A percentile compares a stretch with the other conserved stretches of the same genome.
Evolutionary conservation across 1,140 invertebrate genomes (phyloP).

Genomic region (Telenomus remus): DNA sequence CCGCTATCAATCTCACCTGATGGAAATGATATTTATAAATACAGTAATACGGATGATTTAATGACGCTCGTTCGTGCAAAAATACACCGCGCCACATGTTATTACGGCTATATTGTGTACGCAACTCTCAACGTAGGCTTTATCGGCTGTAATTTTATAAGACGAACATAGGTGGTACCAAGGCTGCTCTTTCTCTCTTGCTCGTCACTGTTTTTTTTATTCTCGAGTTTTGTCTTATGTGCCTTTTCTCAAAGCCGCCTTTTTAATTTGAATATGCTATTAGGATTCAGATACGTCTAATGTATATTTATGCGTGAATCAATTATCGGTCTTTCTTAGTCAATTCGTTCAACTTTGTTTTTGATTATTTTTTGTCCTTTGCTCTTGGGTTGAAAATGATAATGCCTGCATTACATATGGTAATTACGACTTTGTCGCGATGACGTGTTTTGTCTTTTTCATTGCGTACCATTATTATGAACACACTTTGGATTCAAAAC

Average conservation of each 20-base stretch:
- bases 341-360: constrained; percentile 18
- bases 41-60: constrained; percentile 58
- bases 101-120: constrained; percentile 55
- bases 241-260: constrained; percentile 20
- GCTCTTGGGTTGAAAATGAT: background rate
- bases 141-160: constrained; percentile 56
- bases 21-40: constrained; percentile 58
- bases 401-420: too few relatives aligned
- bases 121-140: constrained; percentile 49
- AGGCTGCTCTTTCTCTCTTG: constrained; percentile 37
- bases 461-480: too few relatives aligned
- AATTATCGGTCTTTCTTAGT: constrained; percentile 25
- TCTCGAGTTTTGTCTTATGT: background rate
- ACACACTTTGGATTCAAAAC: too few relatives aligned
- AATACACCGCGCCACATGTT: constrained; percentile 50
- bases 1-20: constrained; percentile 72
- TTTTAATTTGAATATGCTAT: constrained; percentile 53
- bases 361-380: background rate
- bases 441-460: too few relatives aligned
- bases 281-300: constrained; percentile 51
- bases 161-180: constrained; percentile 47
- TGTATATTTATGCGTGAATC: constrained; percentile 52
- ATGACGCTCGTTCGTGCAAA: constrained; percentile 52
- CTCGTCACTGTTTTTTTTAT: background rate
- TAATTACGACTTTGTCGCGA: too few relatives aligned